Base-by-base conservation (phyloP, 2,113 vertebrate species). In the Orthonyx spaldingii region DNA sequence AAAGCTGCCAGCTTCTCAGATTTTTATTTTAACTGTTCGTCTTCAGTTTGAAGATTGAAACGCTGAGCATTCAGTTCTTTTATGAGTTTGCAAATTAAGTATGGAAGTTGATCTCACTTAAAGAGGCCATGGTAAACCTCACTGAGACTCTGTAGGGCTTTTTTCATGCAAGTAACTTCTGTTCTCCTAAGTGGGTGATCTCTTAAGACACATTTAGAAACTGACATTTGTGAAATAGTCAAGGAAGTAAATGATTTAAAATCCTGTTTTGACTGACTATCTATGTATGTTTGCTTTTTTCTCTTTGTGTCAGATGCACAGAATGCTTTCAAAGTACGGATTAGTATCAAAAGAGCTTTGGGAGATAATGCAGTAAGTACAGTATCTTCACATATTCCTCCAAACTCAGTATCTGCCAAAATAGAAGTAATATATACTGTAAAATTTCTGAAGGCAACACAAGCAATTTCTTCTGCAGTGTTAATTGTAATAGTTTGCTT, bases 281-380 rank as follows among this genome's bases (percentile, higher is more conserved):
- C 50, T 37, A 33, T 83, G 27, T 65, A 57, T 64, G n/a, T 57
- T 77, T 97, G 16, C 30, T 93, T 96, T 90, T 95, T 63, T 94
- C 83, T 96, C 89, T 97, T 90, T 97, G 64, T 93, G 90, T 77
- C 97, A 99, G 99, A 84, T 96, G 97, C 94, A 92, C 92, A 98
- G 87, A 94, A 98, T 82, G 98, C 98, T 91, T 98, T 98, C 97
- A 98, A 99, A 98, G 99, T 99, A 66, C 98, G 99, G 85, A 97
- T 99, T 94, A 99, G 99, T 97, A 98, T 99, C 97, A 98, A 97
- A 97, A 98, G 97, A 59, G 99, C 98, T 92, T 98, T 99, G 93
- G 99, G 98, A 97, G 94, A 98, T 39, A 55, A 99, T 37, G 99
- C 99, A 80, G 99, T 99, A 98, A 94, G 99, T 98, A 94, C 59